Conservation (phyloP, 1,140 invertebrate species). For the Habropoda laboriosa region DNA sequence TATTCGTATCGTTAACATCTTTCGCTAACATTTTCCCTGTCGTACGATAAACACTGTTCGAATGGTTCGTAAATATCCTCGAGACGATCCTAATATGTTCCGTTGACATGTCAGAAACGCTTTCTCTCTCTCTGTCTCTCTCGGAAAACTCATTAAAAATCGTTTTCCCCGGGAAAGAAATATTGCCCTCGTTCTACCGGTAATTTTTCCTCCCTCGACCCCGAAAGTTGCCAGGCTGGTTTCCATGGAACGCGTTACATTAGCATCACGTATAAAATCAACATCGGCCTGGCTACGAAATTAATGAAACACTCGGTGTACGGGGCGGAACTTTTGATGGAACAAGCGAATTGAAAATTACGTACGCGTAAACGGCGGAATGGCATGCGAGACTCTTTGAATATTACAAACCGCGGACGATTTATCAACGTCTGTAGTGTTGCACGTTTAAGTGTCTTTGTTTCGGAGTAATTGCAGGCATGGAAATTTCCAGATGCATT, state of each 20-base stretch:
- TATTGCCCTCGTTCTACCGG: too few species aligned
- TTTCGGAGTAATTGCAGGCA: neutral
- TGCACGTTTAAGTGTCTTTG: neutral
- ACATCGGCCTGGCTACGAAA: neutral
- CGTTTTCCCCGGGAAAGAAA: too few species aligned
- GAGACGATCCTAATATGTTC: too few species aligned
- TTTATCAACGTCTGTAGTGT: conserved; percentile 37
- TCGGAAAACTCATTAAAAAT: too few species aligned
- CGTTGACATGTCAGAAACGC: too few species aligned
- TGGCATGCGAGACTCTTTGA: neutral
- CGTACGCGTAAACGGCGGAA: neutral
- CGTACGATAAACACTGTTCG: too few species aligned
- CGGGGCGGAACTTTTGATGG: neutral
- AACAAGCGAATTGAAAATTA: conserved; percentile 25
- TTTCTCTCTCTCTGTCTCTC: too few species aligned
- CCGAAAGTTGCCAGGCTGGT: too few species aligned
- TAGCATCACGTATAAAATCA: neutral
- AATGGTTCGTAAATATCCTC: too few species aligned
- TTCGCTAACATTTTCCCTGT: too few species aligned
- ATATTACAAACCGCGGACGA: conserved; percentile 17
- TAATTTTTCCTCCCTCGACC: too few species aligned
- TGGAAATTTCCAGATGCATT: neutral
- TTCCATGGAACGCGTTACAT: neutral
- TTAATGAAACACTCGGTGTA: neutral
- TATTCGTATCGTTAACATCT: too few species aligned